A percentile compares a stretch with the other conserved stretches of the same genome.
These are phyloP conservation scores for Dicaeum eximium DNA, from an alignment of 2,113 vertebrate species.

Conservation along the genomic window DNA sequence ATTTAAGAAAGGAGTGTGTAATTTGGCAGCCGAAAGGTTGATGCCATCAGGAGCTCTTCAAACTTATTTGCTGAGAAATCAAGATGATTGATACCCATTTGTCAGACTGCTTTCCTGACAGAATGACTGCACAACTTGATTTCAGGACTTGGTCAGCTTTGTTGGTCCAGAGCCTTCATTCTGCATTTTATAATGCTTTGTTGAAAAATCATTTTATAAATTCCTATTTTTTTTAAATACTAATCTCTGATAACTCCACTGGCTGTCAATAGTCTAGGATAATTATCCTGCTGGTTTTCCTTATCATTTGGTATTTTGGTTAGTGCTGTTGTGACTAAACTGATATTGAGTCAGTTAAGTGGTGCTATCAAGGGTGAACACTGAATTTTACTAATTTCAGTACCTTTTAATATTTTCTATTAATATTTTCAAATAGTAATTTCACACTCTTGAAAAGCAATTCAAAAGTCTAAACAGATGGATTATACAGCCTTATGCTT, in stretches of 20 bases:
- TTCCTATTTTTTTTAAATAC: background rate
- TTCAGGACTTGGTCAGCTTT: constrained; percentile 1
- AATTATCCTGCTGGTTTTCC: background rate
- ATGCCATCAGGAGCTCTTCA: constrained; percentile 27
- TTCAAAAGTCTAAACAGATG: background rate
- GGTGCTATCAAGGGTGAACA: background rate
- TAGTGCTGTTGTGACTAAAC: background rate
- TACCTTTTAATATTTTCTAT: background rate
- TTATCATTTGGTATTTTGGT: background rate
- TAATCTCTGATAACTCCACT: background rate
- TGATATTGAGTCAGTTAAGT: background rate
- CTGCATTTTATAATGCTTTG: background rate
- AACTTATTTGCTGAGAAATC: constrained; percentile 32
- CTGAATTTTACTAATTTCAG: background rate
- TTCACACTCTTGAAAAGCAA: background rate
- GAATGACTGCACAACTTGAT: background rate
- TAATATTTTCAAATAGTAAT: background rate
- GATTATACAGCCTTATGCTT: background rate
- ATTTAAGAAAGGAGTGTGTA: background rate
- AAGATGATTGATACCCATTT: constrained; percentile 16
- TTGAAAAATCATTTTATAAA: background rate
- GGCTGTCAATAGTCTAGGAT: background rate
- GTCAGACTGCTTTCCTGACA: background rate
- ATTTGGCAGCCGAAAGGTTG: constrained; percentile 8
- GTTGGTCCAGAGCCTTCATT: background rate